A percentile compares a stretch with the other conserved stretches of the same genome.
Evolutionary conservation across 1,140 invertebrate species (phyloP).

Genomic region (Coelopa frigida): DNA sequence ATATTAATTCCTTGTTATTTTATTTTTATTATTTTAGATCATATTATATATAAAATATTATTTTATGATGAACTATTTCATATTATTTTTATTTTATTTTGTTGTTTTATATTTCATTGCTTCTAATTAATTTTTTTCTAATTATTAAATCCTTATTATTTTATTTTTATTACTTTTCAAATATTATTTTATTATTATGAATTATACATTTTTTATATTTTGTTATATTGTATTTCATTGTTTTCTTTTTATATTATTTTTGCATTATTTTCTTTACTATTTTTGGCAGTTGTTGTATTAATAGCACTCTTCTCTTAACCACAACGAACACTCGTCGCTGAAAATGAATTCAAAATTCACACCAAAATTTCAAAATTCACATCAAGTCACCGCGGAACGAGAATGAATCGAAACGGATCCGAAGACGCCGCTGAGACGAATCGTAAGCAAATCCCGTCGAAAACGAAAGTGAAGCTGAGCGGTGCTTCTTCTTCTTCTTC

Average conservation of each 20-base stretch:
- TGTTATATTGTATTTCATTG: slow-evolving; percentile 1
- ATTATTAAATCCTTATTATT: background rate
- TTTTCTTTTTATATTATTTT: background rate
- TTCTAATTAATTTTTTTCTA: background rate
- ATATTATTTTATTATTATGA: background rate
- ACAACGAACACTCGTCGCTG: no score
- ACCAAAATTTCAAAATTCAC: no score
- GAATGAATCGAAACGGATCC: no score
- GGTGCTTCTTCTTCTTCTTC: no score
- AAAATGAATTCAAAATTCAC: no score
- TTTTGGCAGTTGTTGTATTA: no score
- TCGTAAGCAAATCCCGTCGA: no score
- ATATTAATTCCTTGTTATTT: no score
- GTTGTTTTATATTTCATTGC: background rate
- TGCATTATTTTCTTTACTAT: background rate
- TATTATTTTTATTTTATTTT: slow-evolving; percentile 1
- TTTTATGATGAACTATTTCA: background rate
- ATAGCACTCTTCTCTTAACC: no score
- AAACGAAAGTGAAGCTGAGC: no score
- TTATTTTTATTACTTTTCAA: background rate
- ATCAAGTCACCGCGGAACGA: no score
- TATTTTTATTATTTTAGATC: background rate
- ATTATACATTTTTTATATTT: background rate
- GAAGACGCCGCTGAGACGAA: no score
- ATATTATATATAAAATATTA: background rate